These are phyloP conservation scores for Picathartes gymnocephalus DNA, from an alignment of 2,113 vertebrate genomes.

Conservation along the genomic window DNA sequence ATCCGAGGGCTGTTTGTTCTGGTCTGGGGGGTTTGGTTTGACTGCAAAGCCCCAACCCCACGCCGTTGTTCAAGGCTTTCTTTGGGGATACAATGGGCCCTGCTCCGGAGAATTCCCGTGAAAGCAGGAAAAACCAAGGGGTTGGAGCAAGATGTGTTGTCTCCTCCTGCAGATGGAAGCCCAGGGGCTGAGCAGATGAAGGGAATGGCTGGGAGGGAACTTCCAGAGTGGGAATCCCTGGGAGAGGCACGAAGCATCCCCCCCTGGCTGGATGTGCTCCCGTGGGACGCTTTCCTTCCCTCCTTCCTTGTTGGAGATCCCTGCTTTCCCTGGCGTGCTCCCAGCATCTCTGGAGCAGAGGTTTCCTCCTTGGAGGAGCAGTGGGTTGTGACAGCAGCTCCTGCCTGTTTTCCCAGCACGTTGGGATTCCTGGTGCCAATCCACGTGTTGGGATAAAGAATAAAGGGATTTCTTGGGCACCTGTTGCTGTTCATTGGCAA, in stretches of 20 bases:
- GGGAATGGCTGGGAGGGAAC: neutral
- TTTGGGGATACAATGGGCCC: neutral
- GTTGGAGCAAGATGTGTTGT: neutral
- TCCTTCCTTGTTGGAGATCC: rapidly evolving
- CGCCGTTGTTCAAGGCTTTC: neutral
- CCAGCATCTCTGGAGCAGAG: neutral
- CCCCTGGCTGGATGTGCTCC: neutral
- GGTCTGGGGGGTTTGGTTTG: neutral
- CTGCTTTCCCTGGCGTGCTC: neutral
- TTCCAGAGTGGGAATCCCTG: neutral
- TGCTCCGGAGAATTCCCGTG: neutral
- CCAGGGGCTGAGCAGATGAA: neutral
- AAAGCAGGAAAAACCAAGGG: neutral
- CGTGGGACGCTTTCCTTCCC: rapidly evolving
- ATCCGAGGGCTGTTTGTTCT: neutral
- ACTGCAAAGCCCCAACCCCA: neutral
- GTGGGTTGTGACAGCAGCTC: rapidly evolving
- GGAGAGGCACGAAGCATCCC: rapidly evolving
- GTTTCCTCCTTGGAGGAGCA: rapidly evolving
- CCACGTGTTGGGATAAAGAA: neutral
- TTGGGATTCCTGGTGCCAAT: neutral
- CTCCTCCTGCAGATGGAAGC: neutral
- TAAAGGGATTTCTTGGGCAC: neutral
- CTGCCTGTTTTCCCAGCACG: rapidly evolving
- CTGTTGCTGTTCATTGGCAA: neutral